These are phyloP conservation scores for Syrista parreyssii DNA, from an alignment of 2,888 invertebrate species.

Conservation along the genomic window DNA sequence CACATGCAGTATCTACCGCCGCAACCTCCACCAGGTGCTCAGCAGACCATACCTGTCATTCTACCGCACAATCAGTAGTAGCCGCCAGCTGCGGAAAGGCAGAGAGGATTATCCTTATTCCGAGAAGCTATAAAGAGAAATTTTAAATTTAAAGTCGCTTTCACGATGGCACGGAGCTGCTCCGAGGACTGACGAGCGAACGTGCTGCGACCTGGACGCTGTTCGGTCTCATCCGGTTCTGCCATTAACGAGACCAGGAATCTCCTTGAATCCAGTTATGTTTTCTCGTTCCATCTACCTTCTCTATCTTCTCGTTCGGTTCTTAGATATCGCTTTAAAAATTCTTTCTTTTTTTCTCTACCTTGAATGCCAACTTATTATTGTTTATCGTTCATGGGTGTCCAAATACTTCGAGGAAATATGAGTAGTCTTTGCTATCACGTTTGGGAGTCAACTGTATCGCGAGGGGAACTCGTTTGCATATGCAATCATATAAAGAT, in stretches of 20 bases:
- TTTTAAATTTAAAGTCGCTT: slow-evolving; percentile 35
- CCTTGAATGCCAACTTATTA: not conserved
- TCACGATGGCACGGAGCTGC: slow-evolving; percentile 12
- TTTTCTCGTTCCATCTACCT: not conserved
- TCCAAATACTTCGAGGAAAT: not conserved
- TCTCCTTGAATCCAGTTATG: not conserved
- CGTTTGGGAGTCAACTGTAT: not conserved
- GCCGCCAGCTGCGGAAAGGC: slow-evolving; percentile 40
- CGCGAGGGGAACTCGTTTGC: not conserved
- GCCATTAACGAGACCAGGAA: not conserved
- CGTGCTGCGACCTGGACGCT: not conserved
- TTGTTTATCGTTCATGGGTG: not conserved
- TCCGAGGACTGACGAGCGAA: not conserved
- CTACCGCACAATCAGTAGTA: slow-evolving; percentile 68
- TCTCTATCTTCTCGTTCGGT: not conserved
- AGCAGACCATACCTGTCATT: slow-evolving; percentile 66
- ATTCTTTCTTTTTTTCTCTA: not conserved
- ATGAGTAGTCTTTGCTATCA: not conserved
- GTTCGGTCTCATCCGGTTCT: not conserved
- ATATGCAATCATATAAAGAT: not conserved
- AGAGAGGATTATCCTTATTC: slow-evolving; percentile 49
- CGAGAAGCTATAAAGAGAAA: slow-evolving; percentile 40
- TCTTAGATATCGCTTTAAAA: not conserved
- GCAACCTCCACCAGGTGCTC: slow-evolving; percentile 66
- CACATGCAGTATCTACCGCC: slow-evolving; percentile 70